Percentiles rank a stretch among this genome's conserved stretches.
phyloP scores from a whole-genome alignment of 2,888 invertebrate genomes.

The Lymantria monacha region DNA sequence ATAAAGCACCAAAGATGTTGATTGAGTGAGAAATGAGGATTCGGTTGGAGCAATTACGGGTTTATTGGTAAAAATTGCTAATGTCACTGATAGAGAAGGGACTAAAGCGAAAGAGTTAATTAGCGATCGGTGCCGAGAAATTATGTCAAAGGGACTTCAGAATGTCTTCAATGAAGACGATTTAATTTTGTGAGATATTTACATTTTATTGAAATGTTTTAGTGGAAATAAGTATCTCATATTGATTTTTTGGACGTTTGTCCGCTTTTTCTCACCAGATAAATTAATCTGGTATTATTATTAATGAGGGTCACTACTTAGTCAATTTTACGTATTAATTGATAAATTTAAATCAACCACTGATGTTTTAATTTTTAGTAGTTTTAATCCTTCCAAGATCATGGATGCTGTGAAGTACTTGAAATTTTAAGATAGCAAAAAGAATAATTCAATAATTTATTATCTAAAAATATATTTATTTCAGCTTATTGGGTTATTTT shows the following conservation, averaged over 20 bases:
- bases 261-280: not conserved
- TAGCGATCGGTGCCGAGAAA: constrained; percentile 40
- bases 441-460: too few species aligned
- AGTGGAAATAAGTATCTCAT: not conserved
- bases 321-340: too few species aligned
- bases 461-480: too few species aligned
- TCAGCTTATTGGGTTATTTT: too few species aligned
- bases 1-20: constrained; percentile 56
- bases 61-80: constrained; percentile 68
- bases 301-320: not conserved
- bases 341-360: too few species aligned
- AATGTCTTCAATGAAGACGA: constrained; percentile 13
- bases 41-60: constrained; percentile 49
- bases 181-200: constrained; percentile 5
- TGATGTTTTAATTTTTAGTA: too few species aligned
- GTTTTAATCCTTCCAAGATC: too few species aligned
- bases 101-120: constrained; percentile 43
- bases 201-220: constrained; percentile 6
- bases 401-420: too few species aligned
- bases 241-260: not conserved
- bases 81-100: constrained; percentile 39
- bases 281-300: too few species aligned
- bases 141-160: constrained; percentile 19
- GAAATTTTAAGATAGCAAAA: too few species aligned
- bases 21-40: constrained; percentile 60